Evolutionary conservation across 2,113 vertebrate species (phyloP), one percentile per base, ranked within the genome.

Genomic region (Glareola pratincola): DNA sequence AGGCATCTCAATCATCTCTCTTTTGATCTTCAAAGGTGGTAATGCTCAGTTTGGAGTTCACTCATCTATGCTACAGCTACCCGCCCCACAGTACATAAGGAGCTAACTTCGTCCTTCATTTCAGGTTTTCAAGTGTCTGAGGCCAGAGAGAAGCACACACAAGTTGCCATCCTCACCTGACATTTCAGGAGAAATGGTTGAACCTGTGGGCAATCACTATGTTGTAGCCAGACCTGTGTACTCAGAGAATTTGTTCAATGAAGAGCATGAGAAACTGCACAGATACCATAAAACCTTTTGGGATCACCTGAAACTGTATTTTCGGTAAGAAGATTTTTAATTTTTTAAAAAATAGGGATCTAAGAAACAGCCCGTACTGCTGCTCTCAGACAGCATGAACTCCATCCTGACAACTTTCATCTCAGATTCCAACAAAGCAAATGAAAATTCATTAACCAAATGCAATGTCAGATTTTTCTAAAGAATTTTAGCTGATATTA

Each of bases 151-250:
- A 77, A 96, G 59, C 22, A 75, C 71, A 81, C 90, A 45, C 76
- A 11, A 90, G 69, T 67, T 10, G 8, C 68, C 85, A 64, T 68
- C 86, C 69, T 56, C 7, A 2, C 69, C 60, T 69, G 47, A 69
- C 64, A 47, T 69, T 37, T 84, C 86, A 89, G 67, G 45, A 75
- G 83, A 97, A 95, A 99, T 98, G 99, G 98, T 98, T 75, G 98
- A 98, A 95, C 86, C 98, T 22, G 92, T 98, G 83, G 98, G 98
- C 15, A 98, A 97, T 87, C 98, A 98, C 95, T 99, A 99, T 41
- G 79, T 98, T 77, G 98, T 99, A 96, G 96, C 98, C 96, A 98
- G 99, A 95, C 98, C 98, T 3, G 97, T 99, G 41, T 99, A 99
- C 93, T 99, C 99, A 0, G 98, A 99, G 95, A 98, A 98, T 32